Base-by-base conservation (phyloP, 2,113 vertebrate genomes). In the Pungitius pungitius region DNA sequence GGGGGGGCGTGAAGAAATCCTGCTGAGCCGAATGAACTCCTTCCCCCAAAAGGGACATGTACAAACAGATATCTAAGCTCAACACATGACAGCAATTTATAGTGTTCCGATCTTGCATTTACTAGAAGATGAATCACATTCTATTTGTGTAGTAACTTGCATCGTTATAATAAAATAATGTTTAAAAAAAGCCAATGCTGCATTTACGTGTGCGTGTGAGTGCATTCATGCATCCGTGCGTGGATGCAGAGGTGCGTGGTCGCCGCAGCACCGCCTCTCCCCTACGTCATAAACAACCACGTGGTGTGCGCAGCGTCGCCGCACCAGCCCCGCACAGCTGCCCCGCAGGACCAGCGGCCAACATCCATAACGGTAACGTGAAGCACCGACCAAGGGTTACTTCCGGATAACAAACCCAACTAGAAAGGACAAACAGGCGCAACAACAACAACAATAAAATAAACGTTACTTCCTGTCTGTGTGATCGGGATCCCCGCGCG, bases 1-100 rank as follows among this genome's bases (percentile, higher is more conserved):
- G 69, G 43, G 92, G 94, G 24, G 95, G 93, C 80, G 90, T 84
- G 22, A 98, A 97, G 90, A 93, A 92, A 75, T 90, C 83, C 14
- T 90, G 86, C 65, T 93, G 80, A 87, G 24, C 37, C 35, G 17
- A 27, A 26, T 9, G 9, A 12, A 49, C 45, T 55, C 26, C 12
- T 39, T 22, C 8, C 13, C 47, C 43, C 27, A 43, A 37, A 15
- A 33, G 13, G 72, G 33, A 35, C 58, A 42, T 62, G 33, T 56
- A 60, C 35, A 74, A 20, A 67, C 55, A 58, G 15, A 70, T 69
- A 30, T 37, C 20, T 33, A 67, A 24, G 61, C 58, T 40, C 0
- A 55, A 26, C 49, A 51, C 26, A 15, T 39, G 15, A 26, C 35
- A 64, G 3, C 18, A 42, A 26, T 58, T 8, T 8, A 17, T 24